phyloP scores from a whole-genome alignment of 1,140 invertebrate genomes.

The Melanaphis sacchari region DNA sequence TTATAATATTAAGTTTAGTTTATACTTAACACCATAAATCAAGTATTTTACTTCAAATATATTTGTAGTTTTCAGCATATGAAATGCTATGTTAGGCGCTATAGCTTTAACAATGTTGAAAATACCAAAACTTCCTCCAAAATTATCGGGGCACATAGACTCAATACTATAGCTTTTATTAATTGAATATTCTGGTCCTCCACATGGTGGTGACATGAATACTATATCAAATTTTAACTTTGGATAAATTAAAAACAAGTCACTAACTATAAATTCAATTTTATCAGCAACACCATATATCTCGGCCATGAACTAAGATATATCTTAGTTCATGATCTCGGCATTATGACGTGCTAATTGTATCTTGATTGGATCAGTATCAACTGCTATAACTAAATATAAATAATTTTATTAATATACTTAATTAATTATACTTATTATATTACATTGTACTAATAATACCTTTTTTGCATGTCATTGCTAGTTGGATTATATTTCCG shows the following conservation, averaged over 20 bases:
- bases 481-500: conserved; percentile 97
- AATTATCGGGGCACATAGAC: conserved; percentile 63
- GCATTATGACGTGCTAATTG: conserved; percentile 89
- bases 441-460: conserved; percentile 58
- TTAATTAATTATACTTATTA: too few relatives aligned
- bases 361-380: conserved; percentile 90
- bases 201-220: conserved; percentile 97
- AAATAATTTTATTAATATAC: background rate
- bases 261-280: conserved; percentile 93
- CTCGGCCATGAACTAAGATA: too few relatives aligned
- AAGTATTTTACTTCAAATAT: conserved; percentile 76
- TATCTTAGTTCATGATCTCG: too few relatives aligned
- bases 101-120: conserved; percentile 72
- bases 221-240: conserved; percentile 79
- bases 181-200: conserved; percentile 71
- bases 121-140: conserved; percentile 68
- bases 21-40: too few relatives aligned
- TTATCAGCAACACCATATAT: conserved; percentile 89
- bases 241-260: conserved; percentile 81
- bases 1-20: background rate
- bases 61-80: conserved; percentile 88
- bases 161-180: background rate
- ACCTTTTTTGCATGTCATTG: conserved; percentile 84
- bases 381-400: conserved; percentile 87
- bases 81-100: conserved; percentile 82